A percentile compares a stretch with the other conserved stretches of the same genome.
These are phyloP conservation scores for Temnothorax rugatulus DNA, from an alignment of 2,888 invertebrate genomes.

Conservation along the genomic window DNA sequence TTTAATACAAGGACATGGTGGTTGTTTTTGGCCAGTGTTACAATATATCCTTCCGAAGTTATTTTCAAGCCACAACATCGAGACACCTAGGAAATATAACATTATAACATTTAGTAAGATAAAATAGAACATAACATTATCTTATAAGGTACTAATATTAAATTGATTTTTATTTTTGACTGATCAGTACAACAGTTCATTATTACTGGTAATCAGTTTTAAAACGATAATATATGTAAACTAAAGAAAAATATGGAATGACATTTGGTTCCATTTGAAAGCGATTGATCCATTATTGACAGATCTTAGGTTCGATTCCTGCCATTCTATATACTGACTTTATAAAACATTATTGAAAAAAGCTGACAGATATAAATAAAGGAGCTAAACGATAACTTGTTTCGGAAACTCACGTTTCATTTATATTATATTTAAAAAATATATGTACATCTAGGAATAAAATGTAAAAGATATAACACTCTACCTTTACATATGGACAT, in stretches of 20 bases:
- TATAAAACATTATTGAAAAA: neutral
- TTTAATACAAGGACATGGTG: constrained; percentile 99
- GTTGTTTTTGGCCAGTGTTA: constrained; percentile 99
- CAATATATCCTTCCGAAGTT: constrained; percentile 98
- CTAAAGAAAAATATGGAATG: neutral
- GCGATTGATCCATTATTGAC: neutral
- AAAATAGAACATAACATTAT: neutral
- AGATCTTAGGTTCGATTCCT: neutral
- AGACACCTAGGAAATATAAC: constrained; percentile 91
- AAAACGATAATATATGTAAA: neutral
- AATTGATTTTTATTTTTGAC: neutral
- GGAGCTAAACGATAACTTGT: neutral
- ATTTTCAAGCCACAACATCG: constrained; percentile 99
- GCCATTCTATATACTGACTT: neutral
- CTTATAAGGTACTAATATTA: constrained; percentile 47
- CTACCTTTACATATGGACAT: constrained; percentile 98
- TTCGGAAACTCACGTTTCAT: neutral
- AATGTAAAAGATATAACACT: neutral
- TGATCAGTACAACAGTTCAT: constrained; percentile 26
- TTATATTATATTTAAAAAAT: neutral
- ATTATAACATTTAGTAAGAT: neutral
- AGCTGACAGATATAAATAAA: neutral
- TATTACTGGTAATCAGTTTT: constrained; percentile 30
- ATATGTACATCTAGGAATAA: neutral
- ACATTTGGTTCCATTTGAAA: neutral